A percentile compares a stretch with the other conserved stretches of the same genome.
Evolutionary conservation across 1,140 invertebrate species (phyloP).

Genomic region (Piezodorus guildinii): DNA sequence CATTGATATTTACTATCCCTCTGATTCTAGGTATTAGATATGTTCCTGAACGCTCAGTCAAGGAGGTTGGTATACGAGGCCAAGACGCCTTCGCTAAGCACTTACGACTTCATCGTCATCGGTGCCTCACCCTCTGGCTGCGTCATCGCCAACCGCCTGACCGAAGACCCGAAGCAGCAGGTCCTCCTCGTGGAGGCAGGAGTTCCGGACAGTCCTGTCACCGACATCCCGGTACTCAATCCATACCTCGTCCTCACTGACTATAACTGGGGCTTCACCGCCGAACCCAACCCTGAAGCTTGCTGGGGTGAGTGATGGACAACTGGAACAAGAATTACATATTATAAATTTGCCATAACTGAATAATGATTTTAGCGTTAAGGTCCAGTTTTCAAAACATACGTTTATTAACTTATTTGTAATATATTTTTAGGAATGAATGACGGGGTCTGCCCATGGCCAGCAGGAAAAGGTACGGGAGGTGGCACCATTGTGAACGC

Average conservation of each 20-base stretch:
- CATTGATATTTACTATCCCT: neutral
- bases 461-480: conserved; percentile 51
- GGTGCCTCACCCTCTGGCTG: conserved; percentile 37
- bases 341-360: too few species aligned
- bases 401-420: neutral
- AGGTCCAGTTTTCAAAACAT: too few species aligned
- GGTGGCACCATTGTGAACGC: conserved; percentile 71
- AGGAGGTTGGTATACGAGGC: neutral
- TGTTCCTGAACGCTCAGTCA: neutral
- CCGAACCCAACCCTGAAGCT: conserved; percentile 46
- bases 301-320: conserved; percentile 37
- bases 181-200: conserved; percentile 49
- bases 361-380: too few species aligned
- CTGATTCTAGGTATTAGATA: neutral
- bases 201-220: conserved; percentile 52
- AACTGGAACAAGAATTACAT: too few species aligned
- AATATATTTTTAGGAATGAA: conserved; percentile 34
- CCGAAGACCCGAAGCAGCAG: conserved; percentile 30
- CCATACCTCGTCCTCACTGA: conserved; percentile 41
- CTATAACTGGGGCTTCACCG: conserved; percentile 57
- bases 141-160: conserved; percentile 42
- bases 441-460: conserved; percentile 41
- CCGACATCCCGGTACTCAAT: conserved; percentile 51
- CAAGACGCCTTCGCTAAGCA: neutral
- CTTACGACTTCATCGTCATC: conserved; percentile 28